A percentile compares a stretch with the other conserved stretches of the same genome.
Evolutionary conservation across 2,888 invertebrate genomes (phyloP).

Genomic region (Mesochorus sp.): DNA sequence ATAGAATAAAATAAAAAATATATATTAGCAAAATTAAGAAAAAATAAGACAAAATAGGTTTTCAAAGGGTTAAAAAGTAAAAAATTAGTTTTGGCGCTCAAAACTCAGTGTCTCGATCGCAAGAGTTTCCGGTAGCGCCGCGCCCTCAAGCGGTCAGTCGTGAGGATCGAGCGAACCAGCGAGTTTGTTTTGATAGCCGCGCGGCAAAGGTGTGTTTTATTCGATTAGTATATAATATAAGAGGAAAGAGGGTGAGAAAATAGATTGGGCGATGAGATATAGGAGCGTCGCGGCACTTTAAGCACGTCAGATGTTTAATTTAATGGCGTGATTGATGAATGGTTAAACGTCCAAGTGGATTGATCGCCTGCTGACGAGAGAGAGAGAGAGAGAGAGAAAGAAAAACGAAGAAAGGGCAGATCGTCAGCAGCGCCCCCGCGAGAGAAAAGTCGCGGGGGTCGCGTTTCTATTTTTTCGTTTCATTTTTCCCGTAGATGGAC

Average conservation of each 20-base stretch:
- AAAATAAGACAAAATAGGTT: no score
- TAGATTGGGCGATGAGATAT: conserved; percentile 35
- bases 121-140: no score
- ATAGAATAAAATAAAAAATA: background rate
- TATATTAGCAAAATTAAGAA: background rate
- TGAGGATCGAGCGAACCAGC: no score
- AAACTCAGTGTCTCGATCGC: no score
- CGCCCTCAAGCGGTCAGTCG: no score
- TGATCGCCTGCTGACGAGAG: conserved; percentile 52
- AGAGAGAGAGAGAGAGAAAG: background rate
- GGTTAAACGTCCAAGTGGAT: conserved; percentile 42
- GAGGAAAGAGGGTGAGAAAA: conserved; percentile 30
- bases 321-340: conserved; percentile 45
- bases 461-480: background rate
- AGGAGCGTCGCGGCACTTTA: conserved; percentile 29
- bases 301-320: conserved; percentile 25
- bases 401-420: background rate
- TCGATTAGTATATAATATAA: conserved; percentile 41
- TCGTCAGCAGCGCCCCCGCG: conserved; percentile 2
- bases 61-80: no score
- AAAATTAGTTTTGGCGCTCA: no score
- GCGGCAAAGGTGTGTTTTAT: conserved; percentile 20
- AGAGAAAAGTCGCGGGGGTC: background rate
- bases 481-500: conserved; percentile 53
- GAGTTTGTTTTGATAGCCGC: no score